Evolutionary conservation across 2,888 invertebrate genomes (phyloP), one percentile per base, ranked within the genome.

Genomic region (Ormia ochracea): DNA sequence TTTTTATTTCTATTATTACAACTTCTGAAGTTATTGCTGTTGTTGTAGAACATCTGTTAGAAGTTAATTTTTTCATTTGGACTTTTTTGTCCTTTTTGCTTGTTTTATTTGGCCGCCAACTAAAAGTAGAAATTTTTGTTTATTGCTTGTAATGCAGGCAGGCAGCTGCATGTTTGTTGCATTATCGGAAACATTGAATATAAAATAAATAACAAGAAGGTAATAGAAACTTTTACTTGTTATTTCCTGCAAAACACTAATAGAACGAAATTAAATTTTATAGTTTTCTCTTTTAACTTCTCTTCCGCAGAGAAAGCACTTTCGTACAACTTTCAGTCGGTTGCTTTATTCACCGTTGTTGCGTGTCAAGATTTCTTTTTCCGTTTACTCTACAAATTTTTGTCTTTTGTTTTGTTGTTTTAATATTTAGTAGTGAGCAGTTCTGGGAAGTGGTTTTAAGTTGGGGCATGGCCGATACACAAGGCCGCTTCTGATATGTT

Each of bases 331-430:
- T 28, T 41, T 52, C 56, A 61, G 63, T 63, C 23, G 45, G 26
- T 72, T 73, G 68, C 48, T 78, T 38, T 66, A 72, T 78, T 72
- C 58, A 72, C 45, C 52, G 72, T 70, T 78, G 65, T 77, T n/a
- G n/a, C 70, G 58, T 77, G 70, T 59, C 52, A 65, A 41, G 33
- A 36, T 43, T 54, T 43, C 41, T 54, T 54, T 43, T 52, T 1
- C 28, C 21, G 28, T 61, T 7, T 43, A 31, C 43, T 9, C 19
- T 19, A 43, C 10, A 19, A n/a, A 58, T 12, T n/a, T 28, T 28
- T 28, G 52, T 9, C 12, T 63, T 43, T 41, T 26, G 28, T 33
- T 38, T 33, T 61, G 9, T n/a, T 14, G 10, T 26, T 23, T 19
- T 41, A n/a, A 63, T 23, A 43, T 48, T 36, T 28, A 28, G 3